phyloP scores from a whole-genome alignment of 1,140 invertebrate genomes.

The Formica selysi region DNA sequence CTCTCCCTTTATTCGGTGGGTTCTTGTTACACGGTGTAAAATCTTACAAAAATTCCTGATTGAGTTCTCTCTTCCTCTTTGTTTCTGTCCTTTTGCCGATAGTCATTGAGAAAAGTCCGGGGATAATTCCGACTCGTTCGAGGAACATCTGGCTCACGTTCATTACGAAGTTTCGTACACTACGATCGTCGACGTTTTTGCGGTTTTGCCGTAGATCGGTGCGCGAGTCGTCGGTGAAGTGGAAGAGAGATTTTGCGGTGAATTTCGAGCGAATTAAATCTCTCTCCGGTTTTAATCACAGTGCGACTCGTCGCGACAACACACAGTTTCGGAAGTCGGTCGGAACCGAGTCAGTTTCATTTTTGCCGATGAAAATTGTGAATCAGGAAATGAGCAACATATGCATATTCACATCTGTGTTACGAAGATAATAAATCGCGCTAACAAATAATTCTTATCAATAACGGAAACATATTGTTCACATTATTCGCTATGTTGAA shows the following conservation, averaged over 20 bases:
- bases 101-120: conserved; percentile 46
- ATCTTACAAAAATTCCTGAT: conserved; percentile 53
- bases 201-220: conserved; percentile 50
- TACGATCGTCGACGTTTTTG: conserved; percentile 61
- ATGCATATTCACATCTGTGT: background rate
- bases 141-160: conserved; percentile 61
- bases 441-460: conserved; percentile 5
- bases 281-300: conserved; percentile 60
- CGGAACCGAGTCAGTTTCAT: conserved; percentile 7
- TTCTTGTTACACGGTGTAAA: conserved; percentile 38
- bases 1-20: background rate
- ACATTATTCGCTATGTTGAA: background rate
- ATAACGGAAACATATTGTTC: background rate
- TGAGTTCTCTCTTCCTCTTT: conserved; percentile 22
- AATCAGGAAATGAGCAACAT: background rate
- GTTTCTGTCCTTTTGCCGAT: conserved; percentile 10
- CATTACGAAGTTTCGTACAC: conserved; percentile 64
- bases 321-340: conserved; percentile 38
- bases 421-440: conserved; percentile 36
- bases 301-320: conserved; percentile 44
- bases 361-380: conserved; percentile 38
- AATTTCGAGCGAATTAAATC: conserved; percentile 63
- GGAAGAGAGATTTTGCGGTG: conserved; percentile 62
- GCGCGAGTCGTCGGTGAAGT: conserved; percentile 49
- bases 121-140: conserved; percentile 55